A percentile compares a stretch with the other conserved stretches of the same genome.
phyloP scores from a whole-genome alignment of 64 coral and sea anemone species.

The Platygyra sinensis region DNA sequence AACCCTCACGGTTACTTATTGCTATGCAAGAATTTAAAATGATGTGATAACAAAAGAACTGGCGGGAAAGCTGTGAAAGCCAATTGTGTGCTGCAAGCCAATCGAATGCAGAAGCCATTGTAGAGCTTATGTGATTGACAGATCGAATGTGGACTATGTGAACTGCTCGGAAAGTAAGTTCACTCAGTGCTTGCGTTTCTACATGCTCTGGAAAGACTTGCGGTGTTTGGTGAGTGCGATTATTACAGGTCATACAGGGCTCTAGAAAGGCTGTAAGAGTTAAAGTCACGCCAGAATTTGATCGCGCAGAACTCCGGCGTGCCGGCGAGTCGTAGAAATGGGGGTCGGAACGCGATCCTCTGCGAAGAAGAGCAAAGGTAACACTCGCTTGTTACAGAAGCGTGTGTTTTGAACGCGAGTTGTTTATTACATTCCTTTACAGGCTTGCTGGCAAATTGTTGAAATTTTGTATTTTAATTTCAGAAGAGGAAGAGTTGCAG shows the following conservation, averaged over 20 bases:
- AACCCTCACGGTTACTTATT: neutral
- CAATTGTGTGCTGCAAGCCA: conserved; percentile 36
- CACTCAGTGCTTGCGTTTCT: conserved; percentile 77
- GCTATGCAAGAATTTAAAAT: neutral
- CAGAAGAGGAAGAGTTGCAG: conserved; percentile 60
- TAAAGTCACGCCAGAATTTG: neutral
- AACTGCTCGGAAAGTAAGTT: neutral
- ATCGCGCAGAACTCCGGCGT: neutral
- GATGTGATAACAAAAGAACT: conserved; percentile 31
- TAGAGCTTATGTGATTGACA: conserved; percentile 70
- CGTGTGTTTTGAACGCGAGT: conserved; percentile 28
- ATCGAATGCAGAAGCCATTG: conserved; percentile 64
- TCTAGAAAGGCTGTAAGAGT: neutral
- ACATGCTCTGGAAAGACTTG: conserved; percentile 94
- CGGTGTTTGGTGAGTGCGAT: neutral
- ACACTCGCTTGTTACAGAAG: neutral
- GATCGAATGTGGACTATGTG: conserved; percentile 18
- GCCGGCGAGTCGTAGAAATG: conserved; percentile 64
- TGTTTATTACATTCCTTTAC: conserved; percentile 43
- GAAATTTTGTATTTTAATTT: conserved; percentile 1
- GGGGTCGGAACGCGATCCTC: conserved; percentile 57
- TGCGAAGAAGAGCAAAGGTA: conserved; percentile 68
- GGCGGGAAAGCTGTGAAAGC: conserved; percentile 84
- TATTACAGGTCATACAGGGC: neutral
- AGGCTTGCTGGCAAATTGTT: neutral